Conservation (phyloP, 2,888 invertebrate genomes). For the Andrena dorsata region DNA sequence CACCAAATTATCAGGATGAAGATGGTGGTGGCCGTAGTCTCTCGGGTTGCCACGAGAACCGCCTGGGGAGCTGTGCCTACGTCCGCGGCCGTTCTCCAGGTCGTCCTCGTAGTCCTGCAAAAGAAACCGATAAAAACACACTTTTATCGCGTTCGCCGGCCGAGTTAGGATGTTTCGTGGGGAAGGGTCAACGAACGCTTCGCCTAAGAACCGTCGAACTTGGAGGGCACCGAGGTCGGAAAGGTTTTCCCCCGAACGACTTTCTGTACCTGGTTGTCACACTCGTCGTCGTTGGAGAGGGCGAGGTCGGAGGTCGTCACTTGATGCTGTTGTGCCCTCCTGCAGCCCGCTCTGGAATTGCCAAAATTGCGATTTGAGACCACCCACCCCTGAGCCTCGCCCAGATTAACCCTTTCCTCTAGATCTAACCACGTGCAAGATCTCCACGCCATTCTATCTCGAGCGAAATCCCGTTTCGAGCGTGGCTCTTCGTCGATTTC, state of each 20-base stretch:
- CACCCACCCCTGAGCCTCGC: conserved; percentile 40
- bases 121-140: conserved; percentile 52
- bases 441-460: not conserved
- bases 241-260: conserved; percentile 35
- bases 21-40: conserved; percentile 80
- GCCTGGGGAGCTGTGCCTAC: conserved; percentile 90
- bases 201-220: conserved; percentile 23
- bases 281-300: conserved; percentile 85
- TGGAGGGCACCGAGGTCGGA: not conserved
- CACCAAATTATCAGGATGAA: conserved; percentile 84
- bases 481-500: not conserved
- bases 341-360: conserved; percentile 82
- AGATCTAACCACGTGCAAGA: not conserved
- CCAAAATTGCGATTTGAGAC: conserved; percentile 76
- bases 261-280: conserved; percentile 83
- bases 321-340: conserved; percentile 82
- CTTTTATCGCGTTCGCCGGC: conserved; percentile 44
- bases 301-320: conserved; percentile 85
- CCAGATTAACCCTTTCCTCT: conserved; percentile 18
- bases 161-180: not conserved
- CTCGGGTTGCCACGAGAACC: conserved; percentile 89
- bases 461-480: not conserved
- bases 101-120: conserved; percentile 91
- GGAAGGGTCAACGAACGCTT: not conserved
- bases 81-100: conserved; percentile 87